A percentile compares a stretch with the other conserved stretches of the same genome.
Evolutionary conservation across 2,888 invertebrate genomes (phyloP).

Genomic region (Philereme transversata): DNA sequence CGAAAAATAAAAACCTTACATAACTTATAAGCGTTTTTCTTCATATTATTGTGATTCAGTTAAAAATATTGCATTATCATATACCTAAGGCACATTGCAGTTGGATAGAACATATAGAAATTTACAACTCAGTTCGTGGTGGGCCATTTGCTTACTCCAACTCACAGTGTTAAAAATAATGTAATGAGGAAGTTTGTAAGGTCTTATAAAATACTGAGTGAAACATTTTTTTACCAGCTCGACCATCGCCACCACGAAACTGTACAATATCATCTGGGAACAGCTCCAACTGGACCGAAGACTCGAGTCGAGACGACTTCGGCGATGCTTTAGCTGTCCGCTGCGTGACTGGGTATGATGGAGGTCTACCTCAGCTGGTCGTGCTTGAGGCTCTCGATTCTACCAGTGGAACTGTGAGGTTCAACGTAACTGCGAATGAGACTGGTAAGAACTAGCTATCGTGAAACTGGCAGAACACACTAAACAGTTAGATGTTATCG

Average conservation of each 20-base stretch:
- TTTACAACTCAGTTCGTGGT: too few species aligned
- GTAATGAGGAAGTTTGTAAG: too few species aligned
- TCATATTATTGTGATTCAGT: too few species aligned
- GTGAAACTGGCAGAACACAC: neutral
- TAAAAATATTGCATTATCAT: too few species aligned
- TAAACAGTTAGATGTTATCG: too few species aligned
- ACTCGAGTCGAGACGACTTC: slow-evolving; percentile 61
- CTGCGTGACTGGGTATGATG: slow-evolving; percentile 94
- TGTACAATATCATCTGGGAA: slow-evolving; percentile 90
- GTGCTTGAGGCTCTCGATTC: slow-evolving; percentile 92
- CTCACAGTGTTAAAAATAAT: too few species aligned
- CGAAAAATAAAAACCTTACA: too few species aligned
- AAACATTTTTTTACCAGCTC: slow-evolving; percentile 76
- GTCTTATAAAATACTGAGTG: too few species aligned
- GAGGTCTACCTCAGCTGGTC: slow-evolving; percentile 93
- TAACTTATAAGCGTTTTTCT: too few species aligned
- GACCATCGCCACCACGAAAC: slow-evolving; percentile 92
- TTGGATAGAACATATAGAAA: too few species aligned
- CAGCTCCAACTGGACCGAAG: slow-evolving; percentile 79
- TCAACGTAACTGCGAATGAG: slow-evolving; percentile 88
- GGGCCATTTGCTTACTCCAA: neutral
- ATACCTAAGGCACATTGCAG: too few species aligned
- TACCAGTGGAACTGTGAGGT: slow-evolving; percentile 85
- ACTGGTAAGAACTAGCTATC: slow-evolving; percentile 59
- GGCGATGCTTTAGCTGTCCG: slow-evolving; percentile 87